phyloP scores from a whole-genome alignment of 2,888 invertebrate species.

The Oxycera nigricornis region DNA sequence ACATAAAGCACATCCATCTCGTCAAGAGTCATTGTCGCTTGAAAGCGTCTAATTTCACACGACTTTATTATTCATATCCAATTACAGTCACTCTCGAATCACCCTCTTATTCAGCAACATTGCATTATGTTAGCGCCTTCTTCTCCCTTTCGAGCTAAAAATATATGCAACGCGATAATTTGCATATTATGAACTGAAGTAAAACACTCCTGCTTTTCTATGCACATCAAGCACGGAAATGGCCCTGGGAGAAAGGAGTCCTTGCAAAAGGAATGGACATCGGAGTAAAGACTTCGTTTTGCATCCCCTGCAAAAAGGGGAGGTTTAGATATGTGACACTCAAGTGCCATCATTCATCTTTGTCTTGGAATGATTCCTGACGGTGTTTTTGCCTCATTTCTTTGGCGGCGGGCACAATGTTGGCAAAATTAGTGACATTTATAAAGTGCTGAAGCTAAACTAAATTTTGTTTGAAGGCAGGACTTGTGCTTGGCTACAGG shows the following conservation, averaged over 20 bases:
- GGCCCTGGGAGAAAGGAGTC: too few species aligned
- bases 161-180: neutral
- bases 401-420: neutral
- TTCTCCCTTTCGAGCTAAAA: neutral
- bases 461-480: neutral
- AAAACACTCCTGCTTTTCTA: neutral
- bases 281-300: neutral
- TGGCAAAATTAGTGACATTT: conserved; percentile 18
- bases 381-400: neutral
- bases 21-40: too few species aligned
- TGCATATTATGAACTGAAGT: neutral
- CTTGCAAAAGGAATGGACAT: neutral
- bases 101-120: conserved; percentile 5
- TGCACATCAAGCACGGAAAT: neutral
- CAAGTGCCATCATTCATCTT: conserved; percentile 25
- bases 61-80: conserved; percentile 31
- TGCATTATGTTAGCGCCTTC: neutral
- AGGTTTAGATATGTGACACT: conserved; percentile 23
- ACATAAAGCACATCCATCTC: too few species aligned
- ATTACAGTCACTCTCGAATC: conserved; percentile 29
- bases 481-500: neutral
- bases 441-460: conserved; percentile 13
- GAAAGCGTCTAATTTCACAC: conserved; percentile 24
- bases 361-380: neutral
- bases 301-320: neutral